Evolutionary conservation across 2,113 vertebrate genomes (phyloP), one percentile per base, ranked within the genome.

Genomic region (Camelus dromedarius): DNA sequence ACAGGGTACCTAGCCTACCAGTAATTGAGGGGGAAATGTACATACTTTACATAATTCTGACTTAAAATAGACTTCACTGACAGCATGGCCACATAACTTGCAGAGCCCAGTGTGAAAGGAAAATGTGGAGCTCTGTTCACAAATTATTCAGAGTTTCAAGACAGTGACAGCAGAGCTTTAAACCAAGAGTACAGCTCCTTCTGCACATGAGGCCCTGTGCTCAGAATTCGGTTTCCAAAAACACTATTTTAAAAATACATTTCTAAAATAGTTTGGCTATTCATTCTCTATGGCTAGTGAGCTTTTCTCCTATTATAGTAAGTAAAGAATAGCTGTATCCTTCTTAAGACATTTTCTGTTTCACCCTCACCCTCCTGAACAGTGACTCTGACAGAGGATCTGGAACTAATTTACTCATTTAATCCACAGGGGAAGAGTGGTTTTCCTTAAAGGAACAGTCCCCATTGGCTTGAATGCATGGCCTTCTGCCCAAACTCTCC

Each of bases 351-450:
- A 62, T 81, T 84, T 88, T 86, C 13, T 81, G 11, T 69, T 96
- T 96, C 26, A 38, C 73, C 88, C 76, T 93, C 8, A 50, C 42
- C 89, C 67, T 72, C 73, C 98, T 98, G 97, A 97, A 97, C 97
- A 95, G 97, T 98, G 98, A 96, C 98, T 98, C 98, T 98, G 97
- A 98, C 97, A 95, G 85, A 38, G 91, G 98, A 98, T 98, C 98
- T 98, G 96, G 97, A 98, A 98, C 96, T 98, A 98, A 98, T 98
- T 98, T 98, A 98, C 97, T 98, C 98, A 97, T 97, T 99, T 98
- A 98, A 98, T 97, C 98, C 98, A 98, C 96, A 96, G 82, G 96
- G 89, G 92, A 93, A 92, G 70, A 75, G 46, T 0, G 18, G 69
- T 73, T 97, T 94, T 93, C 95, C 95, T 96, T 96, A 96, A 94